A percentile compares a stretch with the other conserved stretches of the same genome.
These are phyloP conservation scores for Porites rus DNA, from an alignment of 92 coral and sea anemone genomes.

Conservation along the genomic window DNA sequence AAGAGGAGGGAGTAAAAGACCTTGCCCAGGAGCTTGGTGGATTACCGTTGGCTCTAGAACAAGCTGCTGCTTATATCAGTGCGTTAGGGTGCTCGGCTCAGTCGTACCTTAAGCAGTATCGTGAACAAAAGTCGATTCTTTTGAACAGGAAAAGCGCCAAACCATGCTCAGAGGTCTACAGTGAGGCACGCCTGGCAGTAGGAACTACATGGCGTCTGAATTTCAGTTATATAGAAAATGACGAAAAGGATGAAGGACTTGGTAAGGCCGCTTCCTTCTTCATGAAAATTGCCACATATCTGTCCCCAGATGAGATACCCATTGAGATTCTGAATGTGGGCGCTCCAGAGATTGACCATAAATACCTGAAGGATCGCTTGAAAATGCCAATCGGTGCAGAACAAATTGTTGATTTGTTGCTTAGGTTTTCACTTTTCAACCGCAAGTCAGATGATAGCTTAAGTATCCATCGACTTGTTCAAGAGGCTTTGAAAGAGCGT, in stretches of 20 bases:
- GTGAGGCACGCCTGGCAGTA: conserved; percentile 54
- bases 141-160: conserved; percentile 42
- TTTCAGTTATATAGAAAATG: conserved; percentile 35
- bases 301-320: conserved; percentile 45
- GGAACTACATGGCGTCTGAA: conserved; percentile 67
- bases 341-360: conserved; percentile 14
- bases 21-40: conserved; percentile 57
- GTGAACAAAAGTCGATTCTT: conserved; percentile 28
- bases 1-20: not conserved
- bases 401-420: conserved; percentile 25
- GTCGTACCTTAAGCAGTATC: conserved; percentile 38
- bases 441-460: conserved; percentile 4
- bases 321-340: conserved; percentile 34
- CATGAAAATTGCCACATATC: conserved; percentile 24
- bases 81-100: conserved; percentile 14
- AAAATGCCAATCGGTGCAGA: conserved; percentile 14
- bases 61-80: conserved; percentile 63
- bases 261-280: not conserved
- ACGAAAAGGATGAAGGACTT: conserved; percentile 25
- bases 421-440: conserved; percentile 38
- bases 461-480: conserved; percentile 46
- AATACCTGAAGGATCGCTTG: not conserved
- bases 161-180: conserved; percentile 31
- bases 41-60: conserved; percentile 68
- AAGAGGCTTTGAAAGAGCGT: conserved; percentile 20